These are phyloP conservation scores for Stomorhina lunata DNA, from an alignment of 2,888 invertebrate species.

Conservation along the genomic window DNA sequence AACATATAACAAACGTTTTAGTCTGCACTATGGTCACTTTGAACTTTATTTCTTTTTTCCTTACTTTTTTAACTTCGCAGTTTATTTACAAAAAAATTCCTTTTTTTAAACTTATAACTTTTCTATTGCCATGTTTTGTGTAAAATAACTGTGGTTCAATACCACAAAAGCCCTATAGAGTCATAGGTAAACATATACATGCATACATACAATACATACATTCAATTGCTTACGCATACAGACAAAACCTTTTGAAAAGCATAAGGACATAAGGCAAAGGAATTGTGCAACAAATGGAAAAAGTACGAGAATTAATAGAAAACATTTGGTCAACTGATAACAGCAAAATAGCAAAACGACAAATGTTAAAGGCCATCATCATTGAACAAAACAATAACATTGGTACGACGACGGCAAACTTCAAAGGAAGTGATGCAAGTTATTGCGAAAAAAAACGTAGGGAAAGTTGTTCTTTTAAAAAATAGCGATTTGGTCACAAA, in stretches of 20 bases:
- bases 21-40: slow-evolving; percentile 22
- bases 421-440: slow-evolving; percentile 1
- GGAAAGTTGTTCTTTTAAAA: no score
- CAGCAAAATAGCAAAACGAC: slow-evolving; percentile 21
- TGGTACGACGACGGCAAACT: neutral
- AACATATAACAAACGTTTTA: slow-evolving; percentile 47
- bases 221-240: neutral
- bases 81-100: slow-evolving; percentile 14
- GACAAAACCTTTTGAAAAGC: neutral
- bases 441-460: slow-evolving; percentile 7
- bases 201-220: neutral
- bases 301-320: neutral
- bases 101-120: slow-evolving; percentile 9
- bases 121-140: neutral
- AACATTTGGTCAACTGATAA: slow-evolving; percentile 38
- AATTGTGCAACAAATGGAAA: neutral
- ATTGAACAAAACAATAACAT: neutral
- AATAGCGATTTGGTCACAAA: no score
- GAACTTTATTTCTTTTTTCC: neutral
- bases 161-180: slow-evolving; percentile 45
- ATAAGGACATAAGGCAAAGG: neutral
- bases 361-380: slow-evolving; percentile 38
- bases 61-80: neutral
- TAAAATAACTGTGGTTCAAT: slow-evolving; percentile 24
- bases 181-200: neutral